A percentile compares a stretch with the other conserved stretches of the same genome.
These are phyloP conservation scores for Kryphioiulus occultus DNA, from an alignment of 2,888 invertebrate genomes.

Conservation along the genomic window DNA sequence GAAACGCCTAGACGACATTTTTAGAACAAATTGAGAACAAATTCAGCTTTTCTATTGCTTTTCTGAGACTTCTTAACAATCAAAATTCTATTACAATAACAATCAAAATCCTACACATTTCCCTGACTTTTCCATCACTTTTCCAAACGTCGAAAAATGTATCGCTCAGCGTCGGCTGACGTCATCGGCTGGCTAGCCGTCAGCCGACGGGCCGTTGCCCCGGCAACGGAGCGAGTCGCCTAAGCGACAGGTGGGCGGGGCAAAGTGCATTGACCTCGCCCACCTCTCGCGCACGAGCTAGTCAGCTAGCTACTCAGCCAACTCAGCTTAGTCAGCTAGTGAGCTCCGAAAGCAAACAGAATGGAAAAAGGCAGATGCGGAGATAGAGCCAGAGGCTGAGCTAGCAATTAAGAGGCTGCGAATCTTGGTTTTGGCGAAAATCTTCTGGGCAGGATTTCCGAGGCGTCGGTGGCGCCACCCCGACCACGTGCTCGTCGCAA, in stretches of 20 bases:
- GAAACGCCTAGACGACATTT: too few relatives aligned
- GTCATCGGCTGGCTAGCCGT: not conserved
- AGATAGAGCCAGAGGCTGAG: not conserved
- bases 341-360: not conserved
- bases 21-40: too few relatives aligned
- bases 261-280: conserved; percentile 23
- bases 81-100: too few relatives aligned
- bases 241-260: conserved; percentile 42
- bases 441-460: not conserved
- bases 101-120: too few relatives aligned
- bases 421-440: not conserved
- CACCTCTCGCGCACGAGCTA: not conserved
- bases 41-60: too few relatives aligned
- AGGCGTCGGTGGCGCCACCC: not conserved
- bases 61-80: too few relatives aligned
- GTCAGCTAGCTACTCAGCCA: too few relatives aligned
- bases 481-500: not conserved
- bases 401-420: conserved; percentile 5
- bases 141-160: too few relatives aligned
- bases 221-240: not conserved
- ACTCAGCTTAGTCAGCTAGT: too few relatives aligned
- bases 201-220: not conserved
- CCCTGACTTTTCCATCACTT: too few relatives aligned
- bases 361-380: not conserved
- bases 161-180: not conserved